Evolutionary conservation across 1,140 invertebrate genomes (phyloP).

Genomic region (Pristionchus pacificus): DNA sequence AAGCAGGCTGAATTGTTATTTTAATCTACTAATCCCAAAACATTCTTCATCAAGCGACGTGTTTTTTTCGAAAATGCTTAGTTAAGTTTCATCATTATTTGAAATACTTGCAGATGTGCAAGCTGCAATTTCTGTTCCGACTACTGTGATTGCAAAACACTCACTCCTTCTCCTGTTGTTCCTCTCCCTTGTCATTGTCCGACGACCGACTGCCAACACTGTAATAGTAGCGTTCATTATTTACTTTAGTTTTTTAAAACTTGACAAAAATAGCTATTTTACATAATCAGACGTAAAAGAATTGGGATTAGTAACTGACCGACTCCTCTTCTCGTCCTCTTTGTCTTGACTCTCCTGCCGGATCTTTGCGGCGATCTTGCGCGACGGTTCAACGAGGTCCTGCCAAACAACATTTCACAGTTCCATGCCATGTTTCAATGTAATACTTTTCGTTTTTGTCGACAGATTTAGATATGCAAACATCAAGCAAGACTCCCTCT

Average conservation of each 20-base stretch:
- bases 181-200: neutral
- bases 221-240: too few relatives aligned
- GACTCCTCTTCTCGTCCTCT: constrained; percentile 9
- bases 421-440: too few relatives aligned
- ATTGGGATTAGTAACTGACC: too few relatives aligned
- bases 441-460: too few relatives aligned
- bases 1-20: neutral
- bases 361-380: constrained; percentile 17
- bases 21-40: neutral
- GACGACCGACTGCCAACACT: too few relatives aligned
- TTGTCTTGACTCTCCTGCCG: constrained; percentile 22
- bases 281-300: too few relatives aligned
- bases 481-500: neutral
- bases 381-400: constrained; percentile 33
- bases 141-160: too few relatives aligned
- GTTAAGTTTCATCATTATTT: too few relatives aligned
- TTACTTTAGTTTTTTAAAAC: too few relatives aligned
- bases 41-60: neutral
- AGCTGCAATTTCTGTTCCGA: neutral
- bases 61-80: too few relatives aligned
- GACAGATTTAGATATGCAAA: too few relatives aligned
- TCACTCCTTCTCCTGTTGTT: neutral
- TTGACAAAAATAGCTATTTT: too few relatives aligned
- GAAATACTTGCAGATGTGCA: neutral
- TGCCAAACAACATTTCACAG: neutral